A percentile compares a stretch with the other conserved stretches of the same genome.
phyloP scores from a whole-genome alignment of 2,888 invertebrate genomes.

The Sinopyrophorus schimmeli region DNA sequence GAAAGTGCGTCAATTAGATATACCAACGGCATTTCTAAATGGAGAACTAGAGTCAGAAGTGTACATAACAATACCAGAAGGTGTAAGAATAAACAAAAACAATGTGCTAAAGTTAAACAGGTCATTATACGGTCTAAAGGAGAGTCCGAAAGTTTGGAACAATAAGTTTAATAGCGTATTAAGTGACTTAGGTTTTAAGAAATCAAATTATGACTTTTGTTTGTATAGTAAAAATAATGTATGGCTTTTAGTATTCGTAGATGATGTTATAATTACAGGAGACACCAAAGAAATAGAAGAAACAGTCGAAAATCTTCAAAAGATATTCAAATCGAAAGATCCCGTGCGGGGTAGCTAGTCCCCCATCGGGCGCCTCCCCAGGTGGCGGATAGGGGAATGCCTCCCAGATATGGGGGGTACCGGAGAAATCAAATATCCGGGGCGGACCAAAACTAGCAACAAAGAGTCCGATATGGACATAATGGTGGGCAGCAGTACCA shows the following conservation, averaged over 20 bases:
- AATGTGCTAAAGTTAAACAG: too few species aligned
- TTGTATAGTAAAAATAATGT: slow-evolving; percentile 11
- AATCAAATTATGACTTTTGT: slow-evolving; percentile 18
- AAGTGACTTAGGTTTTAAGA: slow-evolving; percentile 4
- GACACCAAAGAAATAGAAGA: slow-evolving; percentile 26
- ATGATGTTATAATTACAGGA: slow-evolving; percentile 28
- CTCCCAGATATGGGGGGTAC: too few species aligned
- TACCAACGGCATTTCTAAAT: too few species aligned
- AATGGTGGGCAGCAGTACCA: too few species aligned
- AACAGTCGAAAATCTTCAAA: slow-evolving; percentile 7
- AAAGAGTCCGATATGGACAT: slow-evolving; percentile 13
- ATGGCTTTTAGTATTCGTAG: slow-evolving; percentile 12
- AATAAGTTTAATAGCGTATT: slow-evolving; percentile 15
- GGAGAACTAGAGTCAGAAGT: too few species aligned
- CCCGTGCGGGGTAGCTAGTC: too few species aligned
- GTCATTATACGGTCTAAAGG: too few species aligned
- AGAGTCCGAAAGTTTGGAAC: slow-evolving; percentile 19
- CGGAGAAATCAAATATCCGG: too few species aligned
- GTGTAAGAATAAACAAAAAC: slow-evolving; percentile 13
- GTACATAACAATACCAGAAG: slow-evolving; percentile 17
- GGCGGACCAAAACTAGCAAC: too few species aligned
- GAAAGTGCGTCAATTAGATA: slow-evolving; percentile 13
- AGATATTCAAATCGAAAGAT: slow-evolving; percentile 10
- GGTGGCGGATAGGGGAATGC: too few species aligned
- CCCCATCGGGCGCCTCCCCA: too few species aligned